Evolutionary conservation across 2,888 invertebrate genomes (phyloP).

Genomic region (Apocheima hispidaria): DNA sequence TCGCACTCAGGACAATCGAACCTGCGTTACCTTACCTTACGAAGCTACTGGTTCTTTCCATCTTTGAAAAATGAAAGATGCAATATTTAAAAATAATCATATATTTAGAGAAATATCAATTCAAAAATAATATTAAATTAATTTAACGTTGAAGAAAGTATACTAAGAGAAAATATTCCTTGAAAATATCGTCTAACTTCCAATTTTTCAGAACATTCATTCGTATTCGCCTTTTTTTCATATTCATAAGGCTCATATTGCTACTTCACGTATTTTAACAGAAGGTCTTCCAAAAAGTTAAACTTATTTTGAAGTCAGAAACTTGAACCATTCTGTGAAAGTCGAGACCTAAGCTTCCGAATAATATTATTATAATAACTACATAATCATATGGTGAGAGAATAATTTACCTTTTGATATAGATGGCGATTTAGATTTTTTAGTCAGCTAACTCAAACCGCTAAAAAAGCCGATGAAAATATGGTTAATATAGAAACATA

Average conservation of each 20-base stretch:
- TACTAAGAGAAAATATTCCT: background rate
- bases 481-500: too few relatives aligned
- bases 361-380: constrained; percentile 3
- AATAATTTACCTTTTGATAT: too few relatives aligned
- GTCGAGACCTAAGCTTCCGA: background rate
- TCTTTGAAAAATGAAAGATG: too few relatives aligned
- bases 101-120: too few relatives aligned
- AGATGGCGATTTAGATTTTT: too few relatives aligned
- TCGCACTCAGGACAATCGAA: too few relatives aligned
- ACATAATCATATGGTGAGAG: background rate
- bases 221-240: constrained; percentile 1
- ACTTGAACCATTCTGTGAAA: constrained; percentile 12
- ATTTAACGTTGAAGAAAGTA: background rate
- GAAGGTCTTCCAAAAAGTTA: background rate
- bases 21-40: too few relatives aligned
- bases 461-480: too few relatives aligned
- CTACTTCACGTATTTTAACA: background rate
- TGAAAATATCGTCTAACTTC: constrained; percentile 3
- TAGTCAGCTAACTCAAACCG: too few relatives aligned
- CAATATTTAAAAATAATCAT: too few relatives aligned
- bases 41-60: too few relatives aligned
- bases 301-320: constrained; percentile 6
- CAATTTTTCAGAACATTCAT: background rate
- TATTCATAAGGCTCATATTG: background rate
- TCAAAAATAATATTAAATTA: background rate